Evolutionary conservation across 92 coral and sea anemone genomes (phyloP), one percentile per base, ranked within the genome.

Genomic region (Actinostola sp.): DNA sequence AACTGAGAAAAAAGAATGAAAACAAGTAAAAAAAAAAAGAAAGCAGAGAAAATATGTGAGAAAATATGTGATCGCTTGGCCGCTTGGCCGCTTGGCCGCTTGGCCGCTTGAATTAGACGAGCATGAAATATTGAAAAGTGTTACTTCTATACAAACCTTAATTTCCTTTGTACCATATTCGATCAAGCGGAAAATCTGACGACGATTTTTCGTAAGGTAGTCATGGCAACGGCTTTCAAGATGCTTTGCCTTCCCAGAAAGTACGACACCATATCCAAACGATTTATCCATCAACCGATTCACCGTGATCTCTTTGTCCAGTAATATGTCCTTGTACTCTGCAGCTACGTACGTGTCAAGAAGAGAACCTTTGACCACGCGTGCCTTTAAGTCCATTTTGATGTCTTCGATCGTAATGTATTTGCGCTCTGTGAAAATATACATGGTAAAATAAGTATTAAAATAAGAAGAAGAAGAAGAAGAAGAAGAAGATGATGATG

Each of bases 191-290:
- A 29, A 30, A 1, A 81, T 66, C 4, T 31, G 7, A 33, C 46
- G 34, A 0, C 10, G 39, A 45, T 81, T 73, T 2, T 63, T 19
- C 36, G 36, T 48, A 52, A 73, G 36, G 70, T 81, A 81, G 29
- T 73, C 81, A 4, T 73, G 66, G 15, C 80, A 81, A 3, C 86
- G 70, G 4, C 59, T 63, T 45, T 66, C 81, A 8, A 81, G 48
- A 50, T 63, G 63, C 1, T 66, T 45, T 23, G 71, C 86, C 11
- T 50, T 73, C 30, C 86, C 86, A 52, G 86, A 81, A 44, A 81
- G 76, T n/a, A 73, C 86, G 1, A 81, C 76, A 55, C 86, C 86
- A 52, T 81, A 81, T 36, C 86, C 86, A 74, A 77, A 66, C 48
- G 76, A 39, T 4, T 51, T 52, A 11, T 66, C 70, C 2, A 81